Percentiles rank a stretch among this genome's conserved stretches.
Evolutionary conservation across 2,888 invertebrate species (phyloP).

Genomic region (Dexiosoma caninum): DNA sequence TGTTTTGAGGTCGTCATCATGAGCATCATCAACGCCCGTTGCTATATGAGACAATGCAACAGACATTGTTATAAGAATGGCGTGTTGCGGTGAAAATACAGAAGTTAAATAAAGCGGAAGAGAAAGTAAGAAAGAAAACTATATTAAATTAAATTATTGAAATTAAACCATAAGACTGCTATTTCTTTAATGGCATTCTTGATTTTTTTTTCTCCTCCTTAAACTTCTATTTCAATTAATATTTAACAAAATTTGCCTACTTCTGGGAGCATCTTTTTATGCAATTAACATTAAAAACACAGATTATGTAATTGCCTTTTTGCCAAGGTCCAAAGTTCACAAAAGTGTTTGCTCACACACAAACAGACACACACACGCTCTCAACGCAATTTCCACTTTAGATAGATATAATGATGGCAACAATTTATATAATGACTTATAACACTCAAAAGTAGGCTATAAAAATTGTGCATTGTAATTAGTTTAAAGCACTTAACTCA

Average conservation of each 20-base stretch:
- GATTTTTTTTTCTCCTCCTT: neutral
- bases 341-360: neutral
- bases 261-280: slow-evolving; percentile 1
- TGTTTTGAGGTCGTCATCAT: slow-evolving; percentile 33
- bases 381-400: neutral
- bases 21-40: neutral
- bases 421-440: slow-evolving; percentile 1
- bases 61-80: neutral
- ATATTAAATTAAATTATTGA: neutral
- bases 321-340: neutral
- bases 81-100: slow-evolving; percentile 12
- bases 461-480: neutral
- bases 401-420: slow-evolving; percentile 3
- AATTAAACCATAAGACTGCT: neutral
- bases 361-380: too few relatives aligned
- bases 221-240: neutral
- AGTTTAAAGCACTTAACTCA: neutral
- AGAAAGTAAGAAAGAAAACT: neutral
- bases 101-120: slow-evolving; percentile 8
- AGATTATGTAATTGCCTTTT: slow-evolving; percentile 4
- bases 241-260: neutral
- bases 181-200: too few relatives aligned
- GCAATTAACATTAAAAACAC: slow-evolving; percentile 5
- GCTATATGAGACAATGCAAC: slow-evolving; percentile 9
- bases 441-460: slow-evolving; percentile 17